These are phyloP conservation scores for Perca flavescens DNA, from an alignment of 2,113 vertebrate genomes.

Conservation along the genomic window DNA sequence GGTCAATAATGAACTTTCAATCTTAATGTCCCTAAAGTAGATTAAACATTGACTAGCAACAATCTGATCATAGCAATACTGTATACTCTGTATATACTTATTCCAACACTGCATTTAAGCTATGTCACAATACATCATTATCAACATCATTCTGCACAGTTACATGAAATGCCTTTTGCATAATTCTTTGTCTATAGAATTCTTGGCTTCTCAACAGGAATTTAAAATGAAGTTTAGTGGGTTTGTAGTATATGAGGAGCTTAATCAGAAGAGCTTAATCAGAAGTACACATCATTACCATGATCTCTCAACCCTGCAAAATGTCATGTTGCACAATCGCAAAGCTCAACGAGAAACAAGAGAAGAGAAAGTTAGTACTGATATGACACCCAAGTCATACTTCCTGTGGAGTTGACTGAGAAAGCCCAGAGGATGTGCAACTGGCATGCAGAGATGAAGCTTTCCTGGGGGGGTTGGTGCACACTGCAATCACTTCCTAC, in stretches of 20 bases:
- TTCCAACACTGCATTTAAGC: too few species aligned
- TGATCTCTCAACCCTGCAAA: not conserved
- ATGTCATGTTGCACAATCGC: not conserved
- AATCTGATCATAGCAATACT: not conserved
- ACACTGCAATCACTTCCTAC: conserved; percentile 84
- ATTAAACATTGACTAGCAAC: not conserved
- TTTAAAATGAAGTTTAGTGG: not conserved
- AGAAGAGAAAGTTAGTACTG: conserved; percentile 32
- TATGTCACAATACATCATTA: too few species aligned
- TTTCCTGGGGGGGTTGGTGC: conserved; percentile 64
- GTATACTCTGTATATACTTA: not conserved
- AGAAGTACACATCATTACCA: not conserved
- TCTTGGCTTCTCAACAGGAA: not conserved
- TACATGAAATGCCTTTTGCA: not conserved
- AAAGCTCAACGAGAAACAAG: conserved; percentile 17
- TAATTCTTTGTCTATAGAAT: not conserved
- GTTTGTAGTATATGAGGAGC: not conserved
- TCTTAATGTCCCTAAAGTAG: too few species aligned
- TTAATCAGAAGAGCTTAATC: not conserved
- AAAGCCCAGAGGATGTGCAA: conserved; percentile 77
- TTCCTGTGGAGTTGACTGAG: conserved; percentile 74
- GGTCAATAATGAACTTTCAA: not conserved
- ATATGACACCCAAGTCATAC: conserved; percentile 58
- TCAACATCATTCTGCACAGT: not conserved
- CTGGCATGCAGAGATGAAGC: conserved; percentile 68